Percentiles rank a stretch among this genome's conserved stretches.
Conservation (phyloP, 2,888 invertebrate species). For the Hartigia nigra region DNA sequence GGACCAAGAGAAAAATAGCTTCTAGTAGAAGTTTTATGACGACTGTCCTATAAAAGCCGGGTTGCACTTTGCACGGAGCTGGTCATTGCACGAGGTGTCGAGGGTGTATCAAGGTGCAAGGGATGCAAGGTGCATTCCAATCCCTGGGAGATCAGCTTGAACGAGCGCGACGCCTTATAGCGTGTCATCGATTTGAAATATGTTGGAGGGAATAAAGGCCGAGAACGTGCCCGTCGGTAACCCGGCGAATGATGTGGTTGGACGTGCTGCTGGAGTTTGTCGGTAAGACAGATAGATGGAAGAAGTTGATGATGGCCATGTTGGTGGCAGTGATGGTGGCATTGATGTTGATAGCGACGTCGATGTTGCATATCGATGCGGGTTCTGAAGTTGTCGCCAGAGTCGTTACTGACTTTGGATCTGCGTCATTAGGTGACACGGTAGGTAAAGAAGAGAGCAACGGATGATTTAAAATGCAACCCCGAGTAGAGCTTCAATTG, state of each 20-base stretch:
- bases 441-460: not conserved
- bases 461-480: not conserved
- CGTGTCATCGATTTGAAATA: not conserved
- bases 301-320: constrained; percentile 23
- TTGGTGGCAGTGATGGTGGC: constrained; percentile 57
- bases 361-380: constrained; percentile 66
- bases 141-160: not conserved
- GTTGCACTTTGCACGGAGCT: not conserved
- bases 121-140: not conserved
- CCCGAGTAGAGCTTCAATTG: not conserved
- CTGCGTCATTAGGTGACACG: not conserved
- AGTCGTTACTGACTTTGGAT: not conserved
- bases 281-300: not conserved
- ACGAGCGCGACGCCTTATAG: not conserved
- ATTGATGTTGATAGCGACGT: constrained; percentile 71
- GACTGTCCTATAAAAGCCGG: not conserved
- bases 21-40: not conserved
- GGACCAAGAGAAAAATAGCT: not conserved
- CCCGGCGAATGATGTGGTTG: not conserved
- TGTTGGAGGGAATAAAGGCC: not conserved
- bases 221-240: not conserved
- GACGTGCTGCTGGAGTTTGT: not conserved
- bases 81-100: not conserved
- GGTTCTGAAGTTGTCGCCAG: constrained; percentile 16
- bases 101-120: not conserved